phyloP scores from a whole-genome alignment of 1,140 invertebrate species.

The Zaprionus inermis region DNA sequence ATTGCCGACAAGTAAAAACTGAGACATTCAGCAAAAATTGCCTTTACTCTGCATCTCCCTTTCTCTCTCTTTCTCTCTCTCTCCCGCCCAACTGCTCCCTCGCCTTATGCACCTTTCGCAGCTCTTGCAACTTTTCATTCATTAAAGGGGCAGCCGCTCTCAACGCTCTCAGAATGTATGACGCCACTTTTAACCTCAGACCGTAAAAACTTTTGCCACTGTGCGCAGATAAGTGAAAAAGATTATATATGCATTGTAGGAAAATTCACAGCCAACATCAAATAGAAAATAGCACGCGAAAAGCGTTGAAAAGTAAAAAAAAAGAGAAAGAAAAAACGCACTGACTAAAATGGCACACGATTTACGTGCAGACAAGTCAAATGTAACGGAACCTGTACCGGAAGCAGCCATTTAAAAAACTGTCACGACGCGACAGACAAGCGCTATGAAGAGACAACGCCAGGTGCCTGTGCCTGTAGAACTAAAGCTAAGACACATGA shows the following conservation, averaged over 20 bases:
- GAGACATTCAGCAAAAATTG: slow-evolving; percentile 66
- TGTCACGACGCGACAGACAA: slow-evolving; percentile 44
- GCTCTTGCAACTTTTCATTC: slow-evolving; percentile 62
- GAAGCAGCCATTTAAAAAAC: slow-evolving; percentile 75
- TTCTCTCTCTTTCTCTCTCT: slow-evolving; percentile 27
- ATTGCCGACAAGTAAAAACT: slow-evolving; percentile 76
- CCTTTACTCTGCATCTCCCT: slow-evolving; percentile 29
- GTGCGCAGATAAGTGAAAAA: slow-evolving; percentile 80
- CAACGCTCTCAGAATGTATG: slow-evolving; percentile 61
- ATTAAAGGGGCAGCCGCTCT: slow-evolving; percentile 28
- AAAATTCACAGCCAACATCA: slow-evolving; percentile 77
- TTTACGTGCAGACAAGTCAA: slow-evolving; percentile 77
- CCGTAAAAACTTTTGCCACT: slow-evolving; percentile 68
- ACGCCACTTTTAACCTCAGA: slow-evolving; percentile 73
- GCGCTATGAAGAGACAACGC: slow-evolving; percentile 6
- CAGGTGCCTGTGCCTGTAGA: neutral
- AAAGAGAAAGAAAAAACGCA: slow-evolving; percentile 29
- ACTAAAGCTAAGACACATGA: neutral
- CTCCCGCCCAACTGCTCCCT: slow-evolving; percentile 9
- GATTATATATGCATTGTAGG: slow-evolving; percentile 80
- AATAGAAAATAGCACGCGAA: slow-evolving; percentile 24
- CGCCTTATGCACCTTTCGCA: slow-evolving; percentile 25
- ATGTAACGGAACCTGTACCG: slow-evolving; percentile 70
- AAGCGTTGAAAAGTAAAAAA: slow-evolving; percentile 10
- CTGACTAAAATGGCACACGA: slow-evolving; percentile 56